Percentiles rank a stretch among this genome's conserved stretches.
Evolutionary conservation across 2,113 vertebrate genomes (phyloP).

Genomic region (Raja brachyura): DNA sequence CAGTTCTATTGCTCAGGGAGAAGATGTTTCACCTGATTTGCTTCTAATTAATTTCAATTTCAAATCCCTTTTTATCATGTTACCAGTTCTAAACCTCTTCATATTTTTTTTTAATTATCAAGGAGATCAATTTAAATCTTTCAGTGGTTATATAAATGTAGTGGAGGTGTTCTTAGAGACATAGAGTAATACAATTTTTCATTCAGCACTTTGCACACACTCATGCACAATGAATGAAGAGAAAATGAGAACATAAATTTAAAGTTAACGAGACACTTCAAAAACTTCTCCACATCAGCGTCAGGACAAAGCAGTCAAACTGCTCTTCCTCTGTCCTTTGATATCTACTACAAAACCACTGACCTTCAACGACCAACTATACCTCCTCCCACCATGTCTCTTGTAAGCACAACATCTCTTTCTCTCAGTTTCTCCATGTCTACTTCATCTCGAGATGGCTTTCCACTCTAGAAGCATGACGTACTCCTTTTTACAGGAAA

Average conservation of each 20-base stretch:
- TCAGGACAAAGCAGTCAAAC: neutral
- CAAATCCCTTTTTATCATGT: neutral
- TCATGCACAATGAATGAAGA: neutral
- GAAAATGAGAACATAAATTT: neutral
- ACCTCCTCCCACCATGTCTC: too few species aligned
- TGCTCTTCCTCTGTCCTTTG: neutral
- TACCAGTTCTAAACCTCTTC: neutral
- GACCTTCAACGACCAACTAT: too few species aligned
- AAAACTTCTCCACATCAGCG: neutral
- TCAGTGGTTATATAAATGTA: neutral
- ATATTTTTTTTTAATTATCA: neutral
- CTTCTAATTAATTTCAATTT: neutral
- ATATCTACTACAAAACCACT: too few species aligned
- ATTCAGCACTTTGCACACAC: neutral
- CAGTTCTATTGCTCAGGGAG: neutral
- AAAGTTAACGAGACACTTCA: neutral
- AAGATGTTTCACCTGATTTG: neutral
- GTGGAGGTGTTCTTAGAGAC: neutral
- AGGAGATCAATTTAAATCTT: neutral
- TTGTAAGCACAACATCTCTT: too few species aligned
- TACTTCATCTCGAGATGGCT: too few species aligned
- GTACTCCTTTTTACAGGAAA: too few species aligned
- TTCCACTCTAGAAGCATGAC: too few species aligned
- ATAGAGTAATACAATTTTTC: too few species aligned
- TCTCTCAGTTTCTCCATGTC: too few species aligned